A percentile compares a stretch with the other conserved stretches of the same genome.
These are phyloP conservation scores for Balearica regulorum DNA, from an alignment of 2,797 vertebrate genomes.

Conservation along the genomic window DNA sequence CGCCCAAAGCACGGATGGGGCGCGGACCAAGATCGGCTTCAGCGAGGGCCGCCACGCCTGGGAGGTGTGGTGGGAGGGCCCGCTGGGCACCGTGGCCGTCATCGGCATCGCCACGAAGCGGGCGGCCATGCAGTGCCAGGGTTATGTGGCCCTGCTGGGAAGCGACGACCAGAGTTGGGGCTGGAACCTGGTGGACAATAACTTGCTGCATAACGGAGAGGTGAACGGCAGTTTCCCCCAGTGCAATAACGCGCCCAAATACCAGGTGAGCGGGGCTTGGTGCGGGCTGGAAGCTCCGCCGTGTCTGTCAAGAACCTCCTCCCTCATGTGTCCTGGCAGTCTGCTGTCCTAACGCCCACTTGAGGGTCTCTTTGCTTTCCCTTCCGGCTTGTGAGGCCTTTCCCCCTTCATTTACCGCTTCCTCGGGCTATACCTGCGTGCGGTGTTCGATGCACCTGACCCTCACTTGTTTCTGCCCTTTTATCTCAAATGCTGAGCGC, in stretches of 20 bases:
- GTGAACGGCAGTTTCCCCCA: conserved; percentile 98
- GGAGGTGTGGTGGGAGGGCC: conserved; percentile 99
- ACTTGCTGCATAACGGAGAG: conserved; percentile 97
- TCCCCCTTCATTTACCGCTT: neutral
- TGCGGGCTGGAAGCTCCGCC: neutral
- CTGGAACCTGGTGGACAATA: conserved; percentile 99
- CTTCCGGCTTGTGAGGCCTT: neutral
- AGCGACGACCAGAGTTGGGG: conserved; percentile 99
- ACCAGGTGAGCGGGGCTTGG: conserved; percentile 83
- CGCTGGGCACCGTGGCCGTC: conserved; percentile 95
- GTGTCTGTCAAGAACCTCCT: neutral
- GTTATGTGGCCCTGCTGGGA: conserved; percentile 96
- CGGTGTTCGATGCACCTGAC: neutral
- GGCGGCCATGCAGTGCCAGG: conserved; percentile 96
- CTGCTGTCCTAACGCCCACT: neutral
- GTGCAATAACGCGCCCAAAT: conserved; percentile 98
- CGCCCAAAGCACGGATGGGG: conserved; percentile 97
- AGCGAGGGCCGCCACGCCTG: conserved; percentile 96
- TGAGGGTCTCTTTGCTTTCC: neutral
- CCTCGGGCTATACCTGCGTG: neutral
- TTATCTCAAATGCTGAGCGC: neutral
- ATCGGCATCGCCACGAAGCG: conserved; percentile 97
- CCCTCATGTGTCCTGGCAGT: neutral
- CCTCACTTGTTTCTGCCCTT: neutral
- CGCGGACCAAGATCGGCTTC: conserved; percentile 96